Percentiles rank a stretch among this genome's conserved stretches.
These are phyloP conservation scores for Ephydatia muelleri DNA, from an alignment of 37 sponge, comb jelly and placozoan genomes.

Conservation along the genomic window DNA sequence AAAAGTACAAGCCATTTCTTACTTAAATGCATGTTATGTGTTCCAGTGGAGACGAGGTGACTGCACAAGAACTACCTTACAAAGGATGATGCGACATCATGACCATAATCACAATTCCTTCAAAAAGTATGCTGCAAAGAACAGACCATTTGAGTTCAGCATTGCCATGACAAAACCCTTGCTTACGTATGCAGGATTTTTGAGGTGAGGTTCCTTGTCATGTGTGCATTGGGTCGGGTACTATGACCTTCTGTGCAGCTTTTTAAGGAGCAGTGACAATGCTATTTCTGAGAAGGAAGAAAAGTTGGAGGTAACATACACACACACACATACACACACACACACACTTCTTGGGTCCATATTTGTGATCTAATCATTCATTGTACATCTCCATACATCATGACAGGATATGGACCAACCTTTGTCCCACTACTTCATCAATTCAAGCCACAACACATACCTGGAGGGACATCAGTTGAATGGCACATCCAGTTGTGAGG, in stretches of 20 bases:
- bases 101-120: slow-evolving; percentile 64
- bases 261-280: slow-evolving; percentile 74
- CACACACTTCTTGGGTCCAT: too few species aligned
- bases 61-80: background rate
- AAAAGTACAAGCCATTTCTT: too few species aligned
- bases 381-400: background rate
- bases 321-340: background rate
- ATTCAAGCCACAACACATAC: slow-evolving; percentile 95
- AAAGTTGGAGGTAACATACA: background rate
- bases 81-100: slow-evolving; percentile 41
- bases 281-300: background rate
- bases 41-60: slow-evolving; percentile 60
- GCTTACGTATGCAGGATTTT: slow-evolving; percentile 72
- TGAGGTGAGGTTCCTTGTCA: slow-evolving; percentile 59
- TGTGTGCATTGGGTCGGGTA: too few species aligned
- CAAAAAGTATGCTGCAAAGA: slow-evolving; percentile 57
- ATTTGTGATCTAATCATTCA: background rate
- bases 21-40: background rate
- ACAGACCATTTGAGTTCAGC: slow-evolving; percentile 34
- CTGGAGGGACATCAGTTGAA: slow-evolving; percentile 82
- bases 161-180: slow-evolving; percentile 11
- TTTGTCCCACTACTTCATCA: slow-evolving; percentile 93
- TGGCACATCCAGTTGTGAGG: slow-evolving; percentile 84
- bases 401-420: slow-evolving; percentile 77
- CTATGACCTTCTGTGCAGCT: slow-evolving; percentile 32